Conservation (phyloP, 2,113 vertebrate genomes). For the Plecotus auritus region DNA sequence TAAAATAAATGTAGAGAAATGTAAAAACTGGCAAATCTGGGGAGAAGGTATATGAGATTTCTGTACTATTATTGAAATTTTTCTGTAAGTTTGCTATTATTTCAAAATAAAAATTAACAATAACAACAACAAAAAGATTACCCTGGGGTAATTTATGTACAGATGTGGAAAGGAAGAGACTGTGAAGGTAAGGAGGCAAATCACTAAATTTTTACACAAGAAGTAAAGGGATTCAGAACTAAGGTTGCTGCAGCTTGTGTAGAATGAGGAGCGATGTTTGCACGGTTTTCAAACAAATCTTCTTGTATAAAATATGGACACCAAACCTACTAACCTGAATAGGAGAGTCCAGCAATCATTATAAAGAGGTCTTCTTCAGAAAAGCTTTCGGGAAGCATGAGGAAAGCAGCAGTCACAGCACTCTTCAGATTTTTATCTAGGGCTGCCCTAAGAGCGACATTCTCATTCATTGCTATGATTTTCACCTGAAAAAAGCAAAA, state of each 20-base stretch:
- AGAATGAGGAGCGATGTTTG: not conserved
- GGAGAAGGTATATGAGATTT: not conserved
- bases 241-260: fast-evolving
- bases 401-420: slow-evolving; percentile 91
- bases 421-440: slow-evolving; percentile 91
- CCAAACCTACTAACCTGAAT: slow-evolving; percentile 82
- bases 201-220: not conserved
- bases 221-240: not conserved
- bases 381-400: slow-evolving; percentile 96
- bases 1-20: not conserved
- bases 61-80: not conserved
- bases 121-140: not conserved
- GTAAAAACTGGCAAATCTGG: not conserved
- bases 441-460: slow-evolving; percentile 83
- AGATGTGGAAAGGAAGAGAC: not conserved
- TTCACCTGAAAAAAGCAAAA: slow-evolving; percentile 86
- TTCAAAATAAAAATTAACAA: not conserved
- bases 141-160: no score
- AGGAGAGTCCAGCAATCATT: slow-evolving; percentile 94
- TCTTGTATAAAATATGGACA: not conserved
- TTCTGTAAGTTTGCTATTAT: not conserved
- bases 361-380: slow-evolving; percentile 93
- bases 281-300: not conserved
- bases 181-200: not conserved
- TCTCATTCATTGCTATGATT: slow-evolving; percentile 90